Evolutionary conservation across 1,140 invertebrate genomes (phyloP).

Genomic region (Battus philenor): DNA sequence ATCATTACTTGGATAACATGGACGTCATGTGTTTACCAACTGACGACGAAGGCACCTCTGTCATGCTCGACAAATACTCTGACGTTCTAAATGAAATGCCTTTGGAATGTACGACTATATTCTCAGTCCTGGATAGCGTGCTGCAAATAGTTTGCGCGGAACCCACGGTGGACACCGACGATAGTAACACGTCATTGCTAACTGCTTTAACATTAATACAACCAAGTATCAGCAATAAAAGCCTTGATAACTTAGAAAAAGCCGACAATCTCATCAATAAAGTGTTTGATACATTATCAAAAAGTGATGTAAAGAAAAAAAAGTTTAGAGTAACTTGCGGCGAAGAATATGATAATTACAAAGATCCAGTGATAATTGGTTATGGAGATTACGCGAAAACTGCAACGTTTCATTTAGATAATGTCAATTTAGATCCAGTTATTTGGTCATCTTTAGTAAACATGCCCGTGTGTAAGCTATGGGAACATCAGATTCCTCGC

Average conservation of each 20-base stretch:
- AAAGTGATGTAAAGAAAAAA: slow-evolving; percentile 39
- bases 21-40: slow-evolving; percentile 50
- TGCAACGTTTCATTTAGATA: slow-evolving; percentile 52
- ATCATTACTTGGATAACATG: slow-evolving; percentile 70
- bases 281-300: slow-evolving; percentile 45
- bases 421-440: slow-evolving; percentile 51
- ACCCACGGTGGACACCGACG: slow-evolving; percentile 24
- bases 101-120: slow-evolving; percentile 62
- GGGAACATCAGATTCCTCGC: slow-evolving; percentile 31
- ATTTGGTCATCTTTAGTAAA: slow-evolving; percentile 37
- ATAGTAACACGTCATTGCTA: slow-evolving; percentile 32
- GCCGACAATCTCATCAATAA: slow-evolving; percentile 44
- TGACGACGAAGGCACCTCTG: slow-evolving; percentile 16
- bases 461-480: slow-evolving; percentile 53
- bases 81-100: slow-evolving; percentile 47
- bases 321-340: slow-evolving; percentile 51
- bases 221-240: slow-evolving; percentile 18
- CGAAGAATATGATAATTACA: slow-evolving; percentile 48
- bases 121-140: slow-evolving; percentile 66
- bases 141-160: slow-evolving; percentile 47
- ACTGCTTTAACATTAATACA: slow-evolving; percentile 30
- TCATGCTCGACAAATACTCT: slow-evolving; percentile 11
- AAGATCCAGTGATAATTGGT: slow-evolving; percentile 51
- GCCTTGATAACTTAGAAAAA: slow-evolving; percentile 30
- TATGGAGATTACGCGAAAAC: slow-evolving; percentile 51